Conservation (phyloP, 1,140 invertebrate species). For the Diplogasteroides magnus region DNA sequence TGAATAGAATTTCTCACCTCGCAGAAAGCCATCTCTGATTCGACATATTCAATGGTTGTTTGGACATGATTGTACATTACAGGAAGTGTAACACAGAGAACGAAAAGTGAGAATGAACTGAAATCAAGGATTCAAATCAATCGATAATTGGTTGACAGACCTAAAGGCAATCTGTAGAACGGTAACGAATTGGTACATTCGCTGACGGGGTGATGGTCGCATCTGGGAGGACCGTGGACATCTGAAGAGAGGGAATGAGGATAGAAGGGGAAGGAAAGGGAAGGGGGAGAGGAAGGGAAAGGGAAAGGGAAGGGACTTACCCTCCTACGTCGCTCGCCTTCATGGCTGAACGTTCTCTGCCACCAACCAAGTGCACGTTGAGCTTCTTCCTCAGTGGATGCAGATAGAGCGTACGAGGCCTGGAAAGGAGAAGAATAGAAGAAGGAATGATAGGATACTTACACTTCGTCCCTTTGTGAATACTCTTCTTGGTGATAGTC, state of each 20-base stretch:
- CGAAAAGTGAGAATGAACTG: conserved; percentile 47
- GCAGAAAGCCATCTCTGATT: conserved; percentile 51
- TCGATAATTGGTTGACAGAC: conserved; percentile 11
- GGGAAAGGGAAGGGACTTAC: conserved; percentile 1
- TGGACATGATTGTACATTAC: conserved; percentile 55
- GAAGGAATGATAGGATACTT: background rate
- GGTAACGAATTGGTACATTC: conserved; percentile 49
- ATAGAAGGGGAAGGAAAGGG: conserved; percentile 2
- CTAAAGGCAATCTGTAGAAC: conserved; percentile 51
- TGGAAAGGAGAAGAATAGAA: conserved; percentile 1
- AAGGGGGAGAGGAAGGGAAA: background rate
- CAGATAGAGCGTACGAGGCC: conserved; percentile 5
- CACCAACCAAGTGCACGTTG: background rate
- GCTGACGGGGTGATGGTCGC: conserved; percentile 27
- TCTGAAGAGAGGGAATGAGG: conserved; percentile 5
- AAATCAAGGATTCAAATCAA: conserved; percentile 14
- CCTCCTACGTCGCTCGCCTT: conserved; percentile 27
- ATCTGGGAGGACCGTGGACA: conserved; percentile 37
- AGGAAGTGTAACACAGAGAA: conserved; percentile 45
- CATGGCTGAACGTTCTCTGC: background rate
- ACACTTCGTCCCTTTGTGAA: conserved; percentile 7
- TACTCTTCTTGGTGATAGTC: conserved; percentile 1
- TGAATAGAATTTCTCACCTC: conserved; percentile 33
- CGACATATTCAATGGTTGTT: conserved; percentile 51
- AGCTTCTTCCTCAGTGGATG: background rate